Base-by-base conservation (phyloP, 2,113 vertebrate genomes). In the Corythoichthys intestinalis region DNA sequence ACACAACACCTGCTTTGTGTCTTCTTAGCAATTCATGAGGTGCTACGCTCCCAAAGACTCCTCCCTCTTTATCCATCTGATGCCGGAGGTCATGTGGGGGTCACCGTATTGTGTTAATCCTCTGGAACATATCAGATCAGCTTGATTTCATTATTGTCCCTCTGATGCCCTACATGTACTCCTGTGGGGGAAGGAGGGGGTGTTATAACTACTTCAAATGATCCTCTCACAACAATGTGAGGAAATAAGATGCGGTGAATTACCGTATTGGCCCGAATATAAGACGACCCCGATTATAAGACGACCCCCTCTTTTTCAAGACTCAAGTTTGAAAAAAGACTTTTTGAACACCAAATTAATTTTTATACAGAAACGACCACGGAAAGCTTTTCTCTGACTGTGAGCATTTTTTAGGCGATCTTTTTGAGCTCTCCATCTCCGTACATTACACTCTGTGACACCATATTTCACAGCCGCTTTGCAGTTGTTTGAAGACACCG, bases 1-100 rank as follows among this genome's bases (percentile, higher is more conserved):
- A 64, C 72, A 61, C 77, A 88, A 77, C 92, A 92, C 91, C 91
- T 91, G 91, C 88, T 88, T 90, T 83, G 67, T 50, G 58, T 78
- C 63, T 79, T 87, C 77, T 88, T 65, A 71, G 57, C 87, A 87
- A 88, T 92, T 83, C 65, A 92, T 91, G 77, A 87, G 85, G 64
- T 56, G 65, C 71, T 70, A 66, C 71, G 34, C 57, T 67, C 71
- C 64, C 34, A 63, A 20, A 15, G 64, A 2, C 71, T n/a, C 46
- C 73, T 75, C 65, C 71, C 70, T 74, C 63, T 76, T 46, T 57
- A 56, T 39, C 69, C 56, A 8, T 35, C 77, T 74, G 76, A 78
- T 72, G 72, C 46, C 66, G 60, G 65, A 73, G 84, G 81, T 86
- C 61, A 83, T 6, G 49, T 6, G 65, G 52, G 77, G 85, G 88